A percentile compares a stretch with the other conserved stretches of the same genome.
phyloP scores from a whole-genome alignment of 1,140 invertebrate species.

The Agrilus planipennis region DNA sequence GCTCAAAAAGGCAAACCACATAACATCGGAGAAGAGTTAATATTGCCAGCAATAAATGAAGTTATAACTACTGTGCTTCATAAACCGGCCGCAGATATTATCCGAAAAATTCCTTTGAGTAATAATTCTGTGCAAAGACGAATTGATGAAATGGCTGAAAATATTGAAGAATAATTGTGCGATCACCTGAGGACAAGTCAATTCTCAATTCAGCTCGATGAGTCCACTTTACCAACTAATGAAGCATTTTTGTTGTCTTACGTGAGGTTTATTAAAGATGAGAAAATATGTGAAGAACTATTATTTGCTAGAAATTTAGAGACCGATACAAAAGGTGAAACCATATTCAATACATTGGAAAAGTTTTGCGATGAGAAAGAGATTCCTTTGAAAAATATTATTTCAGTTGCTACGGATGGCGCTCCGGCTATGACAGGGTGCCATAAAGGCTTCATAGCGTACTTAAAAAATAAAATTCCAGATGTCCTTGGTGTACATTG shows the following conservation, averaged over 20 bases:
- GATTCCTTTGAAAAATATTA: too few species aligned
- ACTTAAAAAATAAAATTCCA: neutral
- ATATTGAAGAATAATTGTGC: slow-evolving; percentile 25
- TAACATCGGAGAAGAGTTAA: slow-evolving; percentile 16
- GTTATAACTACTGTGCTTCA: slow-evolving; percentile 14
- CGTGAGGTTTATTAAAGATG: slow-evolving; percentile 13
- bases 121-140: slow-evolving; percentile 29
- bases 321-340: slow-evolving; percentile 14
- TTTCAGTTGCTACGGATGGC: slow-evolving; percentile 24
- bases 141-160: slow-evolving; percentile 27
- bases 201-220: slow-evolving; percentile 27
- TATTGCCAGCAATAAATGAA: slow-evolving; percentile 12
- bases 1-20: too few species aligned
- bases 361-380: slow-evolving; percentile 4
- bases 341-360: slow-evolving; percentile 27
- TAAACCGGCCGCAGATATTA: too few species aligned
- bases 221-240: slow-evolving; percentile 19
- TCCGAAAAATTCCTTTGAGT: slow-evolving; percentile 31
- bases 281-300: slow-evolving; percentile 16
- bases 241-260: slow-evolving; percentile 13
- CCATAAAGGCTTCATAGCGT: slow-evolving; percentile 10
- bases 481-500: neutral
- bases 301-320: slow-evolving; percentile 15
- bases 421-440: slow-evolving; percentile 25
- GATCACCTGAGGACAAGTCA: slow-evolving; percentile 17